Evolutionary conservation across 2,113 vertebrate genomes (phyloP), one percentile per base, ranked within the genome.

Genomic region (Lampris megalopsis): DNA sequence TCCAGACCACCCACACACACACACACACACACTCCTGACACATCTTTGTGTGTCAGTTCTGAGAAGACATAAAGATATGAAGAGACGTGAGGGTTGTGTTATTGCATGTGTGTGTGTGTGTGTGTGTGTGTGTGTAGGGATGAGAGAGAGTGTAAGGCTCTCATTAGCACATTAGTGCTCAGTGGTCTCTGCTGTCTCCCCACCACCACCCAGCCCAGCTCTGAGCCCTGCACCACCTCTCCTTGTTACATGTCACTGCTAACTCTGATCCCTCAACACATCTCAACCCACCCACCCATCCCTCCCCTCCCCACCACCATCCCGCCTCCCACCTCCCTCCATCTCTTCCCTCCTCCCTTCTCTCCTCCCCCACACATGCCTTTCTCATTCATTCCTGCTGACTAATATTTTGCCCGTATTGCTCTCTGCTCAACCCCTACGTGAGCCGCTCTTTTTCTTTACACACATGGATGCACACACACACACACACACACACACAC

Each of bases 341-440:
- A 68, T 68, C 77, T 43, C 50, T 6, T 43, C 36, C 50, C n/a
- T 47, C 77, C 65, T 53, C 37, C 48, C 36, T 40, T 8, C 49
- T 50, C 35, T 75, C 56, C 53, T 37, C 1, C 62, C 59, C 63
- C 54, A 65, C 13, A 43, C 43, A 65, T 9, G 59, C 52, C 3
- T 3, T 58, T 66, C 38, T 42, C 8, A 35, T 59, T 75, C 61
- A 42, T 68, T 85, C 77, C 52, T 82, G 83, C 81, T 91, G 83
- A 89, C 77, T 86, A 86, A 88, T 81, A 37, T 66, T 50, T 11
- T 52, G 52, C 61, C 43, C 65, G 24, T 24, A 24, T 24, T 0
- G 24, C 24, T n/a, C 40, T 53, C 42, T n/a, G n/a, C 9, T 49
- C 36, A 61, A 50, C n/a, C 50, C 5, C 5, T 54, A 67, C 50